phyloP scores from a whole-genome alignment of 2,888 invertebrate genomes.

The Eurois occulta region DNA sequence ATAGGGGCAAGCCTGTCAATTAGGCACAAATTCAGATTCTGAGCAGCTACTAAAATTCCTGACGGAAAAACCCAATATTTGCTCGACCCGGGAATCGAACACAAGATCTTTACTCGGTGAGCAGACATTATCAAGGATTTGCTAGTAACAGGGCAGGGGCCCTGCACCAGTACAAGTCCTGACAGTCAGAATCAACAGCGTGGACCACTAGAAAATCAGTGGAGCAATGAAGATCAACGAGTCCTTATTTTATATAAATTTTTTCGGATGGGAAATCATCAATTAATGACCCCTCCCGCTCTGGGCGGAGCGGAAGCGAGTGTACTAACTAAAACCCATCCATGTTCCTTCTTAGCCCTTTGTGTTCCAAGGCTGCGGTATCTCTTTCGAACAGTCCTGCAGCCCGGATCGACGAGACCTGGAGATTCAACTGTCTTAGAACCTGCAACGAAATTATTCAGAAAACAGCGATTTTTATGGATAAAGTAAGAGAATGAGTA shows the following conservation, averaged over 20 bases:
- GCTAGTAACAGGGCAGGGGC: not conserved
- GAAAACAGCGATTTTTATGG: too few species aligned
- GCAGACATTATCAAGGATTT: not conserved
- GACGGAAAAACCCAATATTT: not conserved
- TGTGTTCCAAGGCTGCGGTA: too few species aligned
- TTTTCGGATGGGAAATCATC: too few species aligned
- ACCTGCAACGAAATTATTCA: not conserved
- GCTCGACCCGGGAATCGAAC: not conserved
- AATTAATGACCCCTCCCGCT: too few species aligned
- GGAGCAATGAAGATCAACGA: not conserved
- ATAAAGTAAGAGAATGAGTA: too few species aligned
- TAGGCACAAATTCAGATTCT: not conserved
- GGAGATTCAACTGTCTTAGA: not conserved
- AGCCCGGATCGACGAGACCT: not conserved
- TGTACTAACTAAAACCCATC: too few species aligned
- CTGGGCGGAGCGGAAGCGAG: too few species aligned
- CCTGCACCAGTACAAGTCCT: not conserved
- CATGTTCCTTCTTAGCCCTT: too few species aligned
- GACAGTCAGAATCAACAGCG: not conserved
- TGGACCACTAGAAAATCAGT: not conserved
- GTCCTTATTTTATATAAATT: too few species aligned
- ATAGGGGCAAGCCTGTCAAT: not conserved
- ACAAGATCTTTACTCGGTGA: not conserved
- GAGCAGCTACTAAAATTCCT: not conserved
- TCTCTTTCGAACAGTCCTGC: too few species aligned